Percentiles rank a stretch among this genome's conserved stretches.
Evolutionary conservation across 2,888 invertebrate genomes (phyloP).

Genomic region (Tiliacea aurago): DNA sequence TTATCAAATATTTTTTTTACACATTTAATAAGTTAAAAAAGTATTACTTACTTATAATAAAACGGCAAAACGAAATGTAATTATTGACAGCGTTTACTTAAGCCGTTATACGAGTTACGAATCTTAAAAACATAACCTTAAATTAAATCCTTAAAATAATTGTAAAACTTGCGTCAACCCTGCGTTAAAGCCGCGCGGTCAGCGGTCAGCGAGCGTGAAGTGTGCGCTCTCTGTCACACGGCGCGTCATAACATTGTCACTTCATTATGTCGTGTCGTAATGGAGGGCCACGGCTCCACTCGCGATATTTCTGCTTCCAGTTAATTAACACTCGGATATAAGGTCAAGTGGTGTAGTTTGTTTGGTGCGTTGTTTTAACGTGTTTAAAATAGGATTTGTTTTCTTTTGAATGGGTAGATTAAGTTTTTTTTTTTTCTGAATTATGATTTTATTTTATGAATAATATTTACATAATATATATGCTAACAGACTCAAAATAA

Average conservation of each 20-base stretch:
- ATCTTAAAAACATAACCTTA: not conserved
- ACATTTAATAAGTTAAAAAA: not conserved
- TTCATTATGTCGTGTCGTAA: conserved; percentile 77
- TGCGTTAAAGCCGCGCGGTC: conserved; percentile 42
- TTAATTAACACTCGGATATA: conserved; percentile 79
- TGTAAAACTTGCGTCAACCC: conserved; percentile 37
- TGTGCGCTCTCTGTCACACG: conserved; percentile 72
- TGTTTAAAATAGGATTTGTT: conserved; percentile 5
- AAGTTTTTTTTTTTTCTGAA: too few relatives aligned
- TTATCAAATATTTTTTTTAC: not conserved
- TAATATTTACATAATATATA: too few relatives aligned
- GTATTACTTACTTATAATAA: too few relatives aligned
- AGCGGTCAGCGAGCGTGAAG: conserved; percentile 71
- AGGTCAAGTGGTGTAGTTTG: conserved; percentile 70
- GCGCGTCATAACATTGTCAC: conserved; percentile 82
- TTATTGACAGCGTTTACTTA: not conserved
- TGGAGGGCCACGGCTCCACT: conserved; percentile 68
- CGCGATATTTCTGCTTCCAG: conserved; percentile 72
- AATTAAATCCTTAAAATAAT: not conserved
- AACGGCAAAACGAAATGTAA: not conserved
- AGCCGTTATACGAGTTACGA: not conserved
- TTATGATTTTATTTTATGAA: too few relatives aligned
- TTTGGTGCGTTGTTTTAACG: conserved; percentile 14
- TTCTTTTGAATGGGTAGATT: not conserved
- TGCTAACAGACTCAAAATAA: too few relatives aligned